Evolutionary conservation across 2,113 vertebrate species (phyloP), one percentile per base, ranked within the genome.

Genomic region (Petroica traversi): DNA sequence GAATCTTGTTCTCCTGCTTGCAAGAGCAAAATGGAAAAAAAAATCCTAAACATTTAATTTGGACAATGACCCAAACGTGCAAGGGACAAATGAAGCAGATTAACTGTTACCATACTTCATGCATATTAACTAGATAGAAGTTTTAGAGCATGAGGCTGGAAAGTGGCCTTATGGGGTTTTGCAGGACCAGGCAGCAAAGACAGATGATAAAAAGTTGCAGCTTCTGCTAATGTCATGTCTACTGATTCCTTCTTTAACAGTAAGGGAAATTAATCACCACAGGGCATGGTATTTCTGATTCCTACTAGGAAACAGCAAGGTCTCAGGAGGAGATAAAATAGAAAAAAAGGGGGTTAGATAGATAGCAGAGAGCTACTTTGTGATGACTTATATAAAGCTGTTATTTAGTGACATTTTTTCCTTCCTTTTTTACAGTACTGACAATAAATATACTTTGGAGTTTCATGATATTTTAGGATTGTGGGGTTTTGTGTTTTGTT

Each of bases 401-500:
- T 22, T 40, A 57, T 73, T 83, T 61, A 40, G 52, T 57, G n/a
- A 68, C 3, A 43, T 43, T 82, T 54, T 83, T 2, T n/a, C 4
- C 4, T 68, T 75, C 23, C 2, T 10, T 62, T 89, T 19, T 23
- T 29, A n/a, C 31, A 57, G 6, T 62, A 8, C 9, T n/a, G 10
- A 24, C 19, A 55, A 19, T 33, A 67, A 63, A 75, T 24, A 19
- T 2, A 40, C 16, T 59, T 73, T 38, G 40, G 11, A 40, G 5
- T n/a, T 61, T 54, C 20, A 54, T 18, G 3, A 28, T 34, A 24
- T 25, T 64, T 78, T n/a, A 38, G 4, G 43, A 4, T 49, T 22
- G 2, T 17, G 2, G 8, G 0, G 19, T 31, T 48, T 26, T 29
- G 8, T 34, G 7, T n/a, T n/a, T n/a, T n/a, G n/a, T n/a, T n/a